Percentiles rank a stretch among this genome's conserved stretches.
Evolutionary conservation across 2,113 vertebrate genomes (phyloP).

Genomic region (Amblyornis subalaris): DNA sequence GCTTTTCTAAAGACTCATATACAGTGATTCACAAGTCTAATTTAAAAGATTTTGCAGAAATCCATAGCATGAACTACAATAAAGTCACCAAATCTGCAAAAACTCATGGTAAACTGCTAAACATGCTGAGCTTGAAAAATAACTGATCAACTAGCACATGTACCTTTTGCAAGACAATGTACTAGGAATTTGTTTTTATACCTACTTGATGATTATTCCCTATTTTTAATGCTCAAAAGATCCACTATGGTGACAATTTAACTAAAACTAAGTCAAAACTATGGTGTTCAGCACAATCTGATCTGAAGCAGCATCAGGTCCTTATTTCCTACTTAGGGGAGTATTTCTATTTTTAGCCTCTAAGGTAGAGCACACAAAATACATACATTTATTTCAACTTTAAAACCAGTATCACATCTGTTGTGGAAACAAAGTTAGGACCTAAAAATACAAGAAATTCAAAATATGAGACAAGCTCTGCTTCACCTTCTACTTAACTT

Average conservation of each 20-base stretch:
- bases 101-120: not conserved
- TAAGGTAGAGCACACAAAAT: not conserved
- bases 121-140: not conserved
- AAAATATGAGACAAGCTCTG: not conserved
- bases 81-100: not conserved
- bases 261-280: not conserved
- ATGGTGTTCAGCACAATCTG: not conserved
- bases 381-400: not conserved
- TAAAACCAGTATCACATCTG: not conserved
- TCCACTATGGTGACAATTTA: not conserved
- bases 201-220: not conserved
- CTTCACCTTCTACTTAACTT: not conserved
- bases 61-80: not conserved
- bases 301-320: not conserved
- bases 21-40: not conserved
- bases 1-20: not conserved
- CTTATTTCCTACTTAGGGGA: not conserved
- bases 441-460: not conserved
- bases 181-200: not conserved
- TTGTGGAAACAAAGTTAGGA: not conserved
- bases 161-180: not conserved
- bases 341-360: not conserved
- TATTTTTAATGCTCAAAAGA: not conserved
- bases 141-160: not conserved
- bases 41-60: constrained; percentile 4